Evolutionary conservation across 2,888 invertebrate genomes (phyloP).

Genomic region (Portevinia maculata): DNA sequence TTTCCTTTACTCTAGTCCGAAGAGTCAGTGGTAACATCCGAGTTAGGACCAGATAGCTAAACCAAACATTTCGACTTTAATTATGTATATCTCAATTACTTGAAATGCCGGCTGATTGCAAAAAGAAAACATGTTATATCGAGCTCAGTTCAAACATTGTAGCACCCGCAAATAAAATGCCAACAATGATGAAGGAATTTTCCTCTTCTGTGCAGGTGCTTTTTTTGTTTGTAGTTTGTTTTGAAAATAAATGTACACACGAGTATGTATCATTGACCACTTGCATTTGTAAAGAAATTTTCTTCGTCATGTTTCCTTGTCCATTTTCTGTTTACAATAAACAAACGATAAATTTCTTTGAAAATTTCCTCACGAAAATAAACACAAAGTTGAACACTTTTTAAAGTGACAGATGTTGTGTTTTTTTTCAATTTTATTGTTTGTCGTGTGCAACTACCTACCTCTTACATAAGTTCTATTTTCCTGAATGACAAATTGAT

Average conservation of each 20-base stretch:
- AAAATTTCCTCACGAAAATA: conserved; percentile 20
- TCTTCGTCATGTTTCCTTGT: conserved; percentile 6
- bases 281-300: conserved; percentile 3
- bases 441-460: conserved; percentile 16
- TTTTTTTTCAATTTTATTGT: conserved; percentile 9
- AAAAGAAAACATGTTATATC: no score
- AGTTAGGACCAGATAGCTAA: no score
- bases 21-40: no score
- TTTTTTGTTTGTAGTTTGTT: not conserved
- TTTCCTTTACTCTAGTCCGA: no score
- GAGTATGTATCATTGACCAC: not conserved
- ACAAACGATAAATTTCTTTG: conserved; percentile 19
- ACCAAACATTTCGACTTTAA: not conserved
- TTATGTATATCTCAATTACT: no score
- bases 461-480: not conserved
- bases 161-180: no score
- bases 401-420: conserved; percentile 27
- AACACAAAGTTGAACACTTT: conserved; percentile 23
- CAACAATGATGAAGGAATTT: no score
- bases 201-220: not conserved
- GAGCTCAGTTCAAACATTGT: no score
- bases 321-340: conserved; percentile 25
- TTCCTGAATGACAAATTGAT: conserved; percentile 7
- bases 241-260: not conserved
- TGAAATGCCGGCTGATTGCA: no score